phyloP scores from a whole-genome alignment of 2,888 invertebrate species.

The Gerris lacustris region DNA sequence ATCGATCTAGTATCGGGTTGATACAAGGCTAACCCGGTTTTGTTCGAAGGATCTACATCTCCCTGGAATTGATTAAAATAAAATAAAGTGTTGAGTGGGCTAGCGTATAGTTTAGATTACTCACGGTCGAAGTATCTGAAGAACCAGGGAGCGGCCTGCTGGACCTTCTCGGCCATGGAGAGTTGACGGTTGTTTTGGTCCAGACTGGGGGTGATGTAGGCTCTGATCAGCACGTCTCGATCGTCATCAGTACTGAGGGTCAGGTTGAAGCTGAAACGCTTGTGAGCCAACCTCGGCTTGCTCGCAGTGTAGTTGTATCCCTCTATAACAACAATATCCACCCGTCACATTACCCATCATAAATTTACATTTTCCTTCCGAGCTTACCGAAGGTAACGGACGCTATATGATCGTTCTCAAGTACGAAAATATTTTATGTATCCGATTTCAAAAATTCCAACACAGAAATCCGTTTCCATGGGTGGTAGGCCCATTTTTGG shows the following conservation, averaged over 20 bases:
- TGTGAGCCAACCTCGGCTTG: constrained; percentile 51
- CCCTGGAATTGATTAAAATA: too few relatives aligned
- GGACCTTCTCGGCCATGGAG: constrained; percentile 34
- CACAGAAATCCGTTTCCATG: too few relatives aligned
- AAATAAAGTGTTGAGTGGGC: too few relatives aligned
- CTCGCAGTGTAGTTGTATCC: constrained; percentile 37
- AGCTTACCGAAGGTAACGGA: too few relatives aligned
- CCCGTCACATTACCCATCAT: constrained; percentile 34
- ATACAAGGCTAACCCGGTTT: too few relatives aligned
- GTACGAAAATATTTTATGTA: too few relatives aligned
- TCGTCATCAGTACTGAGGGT: constrained; percentile 45
- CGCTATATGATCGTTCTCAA: too few relatives aligned
- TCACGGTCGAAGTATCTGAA: constrained; percentile 44
- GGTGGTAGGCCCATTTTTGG: too few relatives aligned
- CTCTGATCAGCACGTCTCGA: constrained; percentile 48
- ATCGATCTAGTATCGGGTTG: too few relatives aligned
- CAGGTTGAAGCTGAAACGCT: constrained; percentile 47
- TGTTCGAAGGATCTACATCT: too few relatives aligned
- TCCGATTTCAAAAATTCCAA: too few relatives aligned
- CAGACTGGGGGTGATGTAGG: constrained; percentile 57
- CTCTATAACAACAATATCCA: constrained; percentile 26
- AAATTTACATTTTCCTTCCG: too few relatives aligned
- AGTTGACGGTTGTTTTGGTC: constrained; percentile 46
- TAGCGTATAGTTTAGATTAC: constrained; percentile 14
- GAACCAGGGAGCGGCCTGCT: constrained; percentile 53